Base-by-base conservation (phyloP, 2,797 vertebrate genomes). In the Chelonia mydas region DNA sequence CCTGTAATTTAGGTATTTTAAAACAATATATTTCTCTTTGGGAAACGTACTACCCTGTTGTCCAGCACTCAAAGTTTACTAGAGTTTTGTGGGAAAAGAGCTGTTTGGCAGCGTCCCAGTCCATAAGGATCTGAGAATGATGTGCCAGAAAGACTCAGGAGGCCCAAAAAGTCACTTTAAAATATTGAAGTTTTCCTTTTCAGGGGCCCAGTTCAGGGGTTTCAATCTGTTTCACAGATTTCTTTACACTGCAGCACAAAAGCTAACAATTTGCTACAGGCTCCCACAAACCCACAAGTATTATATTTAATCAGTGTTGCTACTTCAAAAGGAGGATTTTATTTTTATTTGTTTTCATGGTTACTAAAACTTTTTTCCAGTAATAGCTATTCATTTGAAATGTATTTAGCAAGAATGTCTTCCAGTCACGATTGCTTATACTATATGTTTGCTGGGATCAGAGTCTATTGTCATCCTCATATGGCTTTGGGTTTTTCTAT, bases 51-150 rank as follows among this genome's bases (percentile, higher is more conserved):
- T 87, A n/a, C 21, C 41, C 88, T 83, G 89, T 93, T 79, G 86
- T 96, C 90, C 95, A 96, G 93, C 92, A 94, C 94, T 95, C 88
- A 78, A 89, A 95, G 89, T 96, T 97, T 96, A 96, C 96, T 96
- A 77, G 94, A 96, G 93, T 97, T 98, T 96, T 96, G 95, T 97
- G 97, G 96, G 97, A 97, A 98, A 97, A 88, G 91, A 95, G 94
- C 89, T 94, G 81, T 95, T 97, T 97, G 97, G 97, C 98, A 97
- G 96, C 21, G 91, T 95, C 97, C 92, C 93, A 97, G 92, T 93
- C 95, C 91, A 93, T 97, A 97, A 96, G 95, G 95, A 90, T 97
- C 96, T 97, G 97, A 98, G 97, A 97, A 96, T 83, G 90, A 96
- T 96, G 93, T 87, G 97, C 96, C 96, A 96, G 95, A 92, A 95